These are phyloP conservation scores for Catagonus wagneri DNA, from an alignment of 2,113 vertebrate genomes.

Conservation along the genomic window DNA sequence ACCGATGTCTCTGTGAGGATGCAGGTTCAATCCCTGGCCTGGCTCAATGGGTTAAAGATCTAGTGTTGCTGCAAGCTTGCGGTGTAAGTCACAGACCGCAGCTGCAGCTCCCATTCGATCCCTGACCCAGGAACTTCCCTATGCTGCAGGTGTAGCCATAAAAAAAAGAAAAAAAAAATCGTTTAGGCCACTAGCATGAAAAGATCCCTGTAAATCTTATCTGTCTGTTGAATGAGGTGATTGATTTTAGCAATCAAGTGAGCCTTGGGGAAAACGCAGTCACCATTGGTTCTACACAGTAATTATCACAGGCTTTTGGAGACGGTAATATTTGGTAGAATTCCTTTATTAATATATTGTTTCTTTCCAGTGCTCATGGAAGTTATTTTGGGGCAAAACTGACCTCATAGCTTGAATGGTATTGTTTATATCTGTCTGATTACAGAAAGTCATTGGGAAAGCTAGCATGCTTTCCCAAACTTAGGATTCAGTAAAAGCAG, in stretches of 20 bases:
- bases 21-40: no score
- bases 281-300: neutral
- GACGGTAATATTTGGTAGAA: conserved; percentile 1
- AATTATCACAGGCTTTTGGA: neutral
- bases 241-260: conserved; percentile 23
- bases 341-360: neutral
- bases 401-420: neutral
- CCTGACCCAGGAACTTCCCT: no score
- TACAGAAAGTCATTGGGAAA: neutral
- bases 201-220: neutral
- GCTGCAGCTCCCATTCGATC: no score
- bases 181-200: neutral
- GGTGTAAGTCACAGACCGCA: no score
- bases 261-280: neutral
- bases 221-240: neutral
- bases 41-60: no score
- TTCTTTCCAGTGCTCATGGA: conserved; percentile 4
- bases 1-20: no score
- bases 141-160: no score
- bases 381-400: neutral
- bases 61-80: no score
- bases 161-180: neutral
- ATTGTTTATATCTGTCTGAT: neutral
- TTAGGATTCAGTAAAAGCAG: conserved; percentile 1
- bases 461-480: neutral